Evolutionary conservation across 1,140 invertebrate genomes (phyloP).

Genomic region (Calephelis nemesis): DNA sequence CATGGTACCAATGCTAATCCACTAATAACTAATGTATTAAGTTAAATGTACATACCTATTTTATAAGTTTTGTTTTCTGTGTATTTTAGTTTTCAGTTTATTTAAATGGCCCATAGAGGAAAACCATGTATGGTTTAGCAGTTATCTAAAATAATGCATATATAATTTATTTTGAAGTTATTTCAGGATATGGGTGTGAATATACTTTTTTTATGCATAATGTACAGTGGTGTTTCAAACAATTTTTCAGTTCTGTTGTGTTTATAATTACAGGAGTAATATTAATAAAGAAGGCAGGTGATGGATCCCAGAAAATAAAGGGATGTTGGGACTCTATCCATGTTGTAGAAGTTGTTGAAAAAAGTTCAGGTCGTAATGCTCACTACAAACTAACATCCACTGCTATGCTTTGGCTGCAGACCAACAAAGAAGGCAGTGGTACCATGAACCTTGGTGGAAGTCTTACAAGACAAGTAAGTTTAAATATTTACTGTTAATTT

Average conservation of each 20-base stretch:
- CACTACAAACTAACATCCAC: slow-evolving; percentile 99
- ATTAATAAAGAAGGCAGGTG: slow-evolving; percentile 98
- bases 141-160: too few relatives aligned
- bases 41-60: too few relatives aligned
- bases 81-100: too few relatives aligned
- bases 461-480: slow-evolving; percentile 93
- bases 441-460: slow-evolving; percentile 99
- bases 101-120: too few relatives aligned
- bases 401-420: slow-evolving; percentile 99
- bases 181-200: too few relatives aligned
- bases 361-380: slow-evolving; percentile 94
- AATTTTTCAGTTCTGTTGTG: slow-evolving; percentile 7
- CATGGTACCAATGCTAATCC: too few relatives aligned
- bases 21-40: too few relatives aligned
- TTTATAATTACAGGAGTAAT: slow-evolving; percentile 88
- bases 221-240: not conserved
- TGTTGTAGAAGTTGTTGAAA: slow-evolving; percentile 98
- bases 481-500: not conserved
- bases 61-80: too few relatives aligned
- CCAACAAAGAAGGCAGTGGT: slow-evolving; percentile 96
- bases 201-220: too few relatives aligned
- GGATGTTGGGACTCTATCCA: slow-evolving; percentile 99
- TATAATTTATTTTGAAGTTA: too few relatives aligned
- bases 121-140: too few relatives aligned
- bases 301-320: slow-evolving; percentile 97